These are phyloP conservation scores for Dissostichus mawsoni DNA, from an alignment of 2,113 vertebrate genomes.

Conservation along the genomic window DNA sequence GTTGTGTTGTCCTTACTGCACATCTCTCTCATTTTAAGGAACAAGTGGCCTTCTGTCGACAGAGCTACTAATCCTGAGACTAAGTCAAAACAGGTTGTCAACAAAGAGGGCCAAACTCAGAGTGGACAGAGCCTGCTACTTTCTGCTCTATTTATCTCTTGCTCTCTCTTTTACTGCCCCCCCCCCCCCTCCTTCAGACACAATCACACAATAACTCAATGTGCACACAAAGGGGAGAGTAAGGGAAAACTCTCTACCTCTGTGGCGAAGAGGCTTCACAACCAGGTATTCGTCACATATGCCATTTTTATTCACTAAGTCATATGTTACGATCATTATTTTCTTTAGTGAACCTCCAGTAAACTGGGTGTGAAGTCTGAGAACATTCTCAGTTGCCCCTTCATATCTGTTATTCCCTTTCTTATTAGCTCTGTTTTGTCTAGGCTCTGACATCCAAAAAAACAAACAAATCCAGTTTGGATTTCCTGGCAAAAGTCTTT, in stretches of 20 bases:
- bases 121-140: constrained; percentile 3
- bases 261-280: not conserved
- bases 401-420: not conserved
- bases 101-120: constrained; percentile 42
- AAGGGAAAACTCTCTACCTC: not conserved
- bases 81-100: constrained; percentile 65
- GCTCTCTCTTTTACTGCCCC: not conserved
- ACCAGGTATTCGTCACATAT: not conserved
- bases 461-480: too few species aligned
- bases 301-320: not conserved
- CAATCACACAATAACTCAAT: not conserved
- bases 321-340: not conserved
- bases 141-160: constrained; percentile 10
- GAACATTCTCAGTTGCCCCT: not conserved
- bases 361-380: not conserved
- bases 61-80: constrained; percentile 69
- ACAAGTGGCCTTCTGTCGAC: constrained; percentile 55
- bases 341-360: not conserved
- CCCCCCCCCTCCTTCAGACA: not conserved
- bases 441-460: not conserved
- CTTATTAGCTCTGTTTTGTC: not conserved
- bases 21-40: constrained; percentile 75
- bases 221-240: not conserved
- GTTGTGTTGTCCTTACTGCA: constrained; percentile 66
- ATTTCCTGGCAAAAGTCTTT: too few species aligned